Base-by-base conservation (phyloP, 1,140 invertebrate genomes). In the Agraylea sexmaculata region DNA sequence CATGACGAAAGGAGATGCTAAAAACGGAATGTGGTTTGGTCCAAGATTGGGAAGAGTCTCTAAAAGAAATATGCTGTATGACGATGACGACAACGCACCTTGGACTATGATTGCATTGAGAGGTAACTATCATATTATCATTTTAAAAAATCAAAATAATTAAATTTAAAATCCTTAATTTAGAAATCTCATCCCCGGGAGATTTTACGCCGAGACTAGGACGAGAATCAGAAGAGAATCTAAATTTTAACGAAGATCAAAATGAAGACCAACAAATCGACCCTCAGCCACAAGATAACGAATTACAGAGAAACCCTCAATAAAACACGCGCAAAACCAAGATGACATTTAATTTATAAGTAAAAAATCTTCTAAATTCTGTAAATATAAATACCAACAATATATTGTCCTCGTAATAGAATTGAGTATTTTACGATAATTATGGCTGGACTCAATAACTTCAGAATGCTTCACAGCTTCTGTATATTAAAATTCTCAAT, bases 1-100 rank as follows among this genome's bases (percentile, higher is more conserved):
- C 22, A 16, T 0, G 53, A 13, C 42, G 54, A 39, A 54, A 42
- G 13, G 66, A 61, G 40, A 60, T 15, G 32, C 31, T 1, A 23
- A 51, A 7, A 58, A 51, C 11, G 70, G 67, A 12, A 61, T 74
- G 56, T 74, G 71, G 73, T 73, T 73, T 41, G 73, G 71, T 6
- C 70, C 69, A 11, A 53, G 70, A n/a, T 52, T 73, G 16, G 71
- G 68, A 40, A 52, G 60, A 30, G 51, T 56, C 0, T 54, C 55
- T 19, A 58, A 53, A 45, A 58, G 43, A 16, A 40, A 34, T 19
- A 17, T 18, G 5, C 34, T 37, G 2, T 28, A 31, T 15, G 6
- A 13, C 12, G 32, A 37, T 13, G 22, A 37, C 33, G 44, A 47
- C 2, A 37, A 41, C n/a, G 27, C 22, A 2, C 50, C 50, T 13